Conservation (phyloP, 2,797 vertebrate species). For the Sorex maritimensis region DNA sequence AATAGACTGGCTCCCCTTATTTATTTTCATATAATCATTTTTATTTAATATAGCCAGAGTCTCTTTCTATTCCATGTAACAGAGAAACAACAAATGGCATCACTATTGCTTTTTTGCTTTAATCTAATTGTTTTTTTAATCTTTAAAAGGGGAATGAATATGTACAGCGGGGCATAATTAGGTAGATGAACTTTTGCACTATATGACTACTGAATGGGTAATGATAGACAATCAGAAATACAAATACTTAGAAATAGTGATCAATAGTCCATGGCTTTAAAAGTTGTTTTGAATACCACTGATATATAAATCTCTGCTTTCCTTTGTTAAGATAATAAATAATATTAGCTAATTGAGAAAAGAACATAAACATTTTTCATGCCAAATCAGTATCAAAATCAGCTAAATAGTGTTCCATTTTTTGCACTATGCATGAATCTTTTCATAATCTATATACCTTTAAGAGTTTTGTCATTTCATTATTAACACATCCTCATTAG, state of each 20-base stretch:
- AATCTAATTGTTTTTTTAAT: not conserved
- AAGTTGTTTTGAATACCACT: not conserved
- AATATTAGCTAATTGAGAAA: slow-evolving; percentile 32
- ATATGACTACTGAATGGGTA: not conserved
- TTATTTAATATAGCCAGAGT: not conserved
- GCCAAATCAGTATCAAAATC: slow-evolving; percentile 60
- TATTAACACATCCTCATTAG: slow-evolving; percentile 53
- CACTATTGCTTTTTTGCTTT: not conserved
- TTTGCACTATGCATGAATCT: slow-evolving; percentile 53
- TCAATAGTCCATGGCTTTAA: not conserved
- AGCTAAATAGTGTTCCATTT: slow-evolving; percentile 25
- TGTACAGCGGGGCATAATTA: not conserved
- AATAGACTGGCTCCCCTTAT: not conserved
- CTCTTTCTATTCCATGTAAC: not conserved
- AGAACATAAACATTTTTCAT: slow-evolving; percentile 61
- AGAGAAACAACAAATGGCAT: not conserved
- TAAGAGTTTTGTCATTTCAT: slow-evolving; percentile 47
- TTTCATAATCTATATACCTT: slow-evolving; percentile 56
- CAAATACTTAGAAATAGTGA: not conserved
- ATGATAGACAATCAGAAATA: not conserved
- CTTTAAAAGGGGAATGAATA: not conserved
- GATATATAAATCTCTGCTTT: not conserved
- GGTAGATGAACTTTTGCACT: not conserved
- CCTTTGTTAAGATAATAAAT: slow-evolving; percentile 16
- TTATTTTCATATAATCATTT: not conserved